Base-by-base conservation (phyloP, 2,888 invertebrate genomes). In the Sericinus montela region DNA sequence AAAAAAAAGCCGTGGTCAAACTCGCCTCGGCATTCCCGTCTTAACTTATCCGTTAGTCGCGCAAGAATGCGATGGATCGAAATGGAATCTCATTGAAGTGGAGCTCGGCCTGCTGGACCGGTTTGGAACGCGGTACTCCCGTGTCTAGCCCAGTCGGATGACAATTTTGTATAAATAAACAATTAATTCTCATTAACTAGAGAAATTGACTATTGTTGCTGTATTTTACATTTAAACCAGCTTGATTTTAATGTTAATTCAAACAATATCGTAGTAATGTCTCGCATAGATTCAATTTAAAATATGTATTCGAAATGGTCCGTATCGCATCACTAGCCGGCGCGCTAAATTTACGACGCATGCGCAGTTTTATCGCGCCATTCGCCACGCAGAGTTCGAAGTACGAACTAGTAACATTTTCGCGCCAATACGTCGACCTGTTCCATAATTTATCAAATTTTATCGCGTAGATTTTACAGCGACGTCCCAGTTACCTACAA, bases 51-150 rank as follows among this genome's bases (percentile, higher is more conserved):
- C 85, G 86, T 87, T 87, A 86, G 71, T 80, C 72, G 70, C 71
- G 71, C 79, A 84, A 83, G 87, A 87, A 86, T 87, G 85, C 83
- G 79, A 77, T 73, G 80, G 78, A 80, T 81, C 81, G 81, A 83
- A 85, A 84, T 78, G 83, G 87, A 87, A 87, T 88, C 82, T 87
- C 83, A 86, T 87, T 85, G 86, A 84, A 80, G 81, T 78, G 69
- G 67, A 75, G 76, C 76, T 71, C 56, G 62, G 75, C 76, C 64
- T 62, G 75, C 69, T 63, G 64, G 73, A 86, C 87, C 84, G 85
- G 86, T 87, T 85, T 74, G 55, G 53, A 69, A 64, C 69, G 69
- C 69, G 67, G 73, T 73, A 62, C 71, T 70, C 69, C 65, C 66
- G 56, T 62, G 76, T 78, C 79, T 76, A 76, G 71, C 63, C 67